Evolutionary conservation across 2,888 invertebrate species (phyloP), one percentile per base, ranked within the genome.

Genomic region (Acrobasis consociella): DNA sequence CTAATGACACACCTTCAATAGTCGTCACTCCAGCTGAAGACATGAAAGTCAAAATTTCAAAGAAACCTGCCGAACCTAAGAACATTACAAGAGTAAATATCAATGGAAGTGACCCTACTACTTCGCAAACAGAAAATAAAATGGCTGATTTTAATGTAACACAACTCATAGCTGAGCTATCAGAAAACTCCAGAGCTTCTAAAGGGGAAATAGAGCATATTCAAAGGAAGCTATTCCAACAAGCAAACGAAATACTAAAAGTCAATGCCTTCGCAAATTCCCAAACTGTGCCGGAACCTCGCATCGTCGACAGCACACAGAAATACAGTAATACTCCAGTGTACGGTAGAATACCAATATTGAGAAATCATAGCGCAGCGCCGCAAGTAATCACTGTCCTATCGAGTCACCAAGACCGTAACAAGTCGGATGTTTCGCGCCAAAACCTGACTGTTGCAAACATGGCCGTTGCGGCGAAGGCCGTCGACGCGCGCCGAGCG

Each of bases 161-260:
- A 67, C 83, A 89, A 74, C 76, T 92, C 7, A 92, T 92, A 74
- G 91, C 90, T 5, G 88, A 91, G 52, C 76, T 92, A 60, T 90
- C 92, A 3, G 82, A 89, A 69, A 92, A 91, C 72, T 89, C 92
- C 7, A 86, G 79, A 74, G 90, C 88, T 3, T 89, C 92, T 11
- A 88, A 82, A 80, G 78, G 78, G 39, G 92, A 92, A 80, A 91
- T 92, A 76, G 89, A 91, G 75, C 82, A 82, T 62, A 91, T 92
- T 77, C 92, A 92, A 72, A 80, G 84, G 62, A 85, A 86, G 70
- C 72, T 91, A 49, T 72, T 92, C 15, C 90, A 91, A 60, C 92
- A 92, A 73, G 91, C 92, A 13, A 91, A 91, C 68, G 87, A 90
- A 71, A 90, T 92, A 81, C 77, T 92, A 75, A 92, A 90, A 88